phyloP scores from a whole-genome alignment of 1,140 invertebrate species.

The Hermetia illucens region DNA sequence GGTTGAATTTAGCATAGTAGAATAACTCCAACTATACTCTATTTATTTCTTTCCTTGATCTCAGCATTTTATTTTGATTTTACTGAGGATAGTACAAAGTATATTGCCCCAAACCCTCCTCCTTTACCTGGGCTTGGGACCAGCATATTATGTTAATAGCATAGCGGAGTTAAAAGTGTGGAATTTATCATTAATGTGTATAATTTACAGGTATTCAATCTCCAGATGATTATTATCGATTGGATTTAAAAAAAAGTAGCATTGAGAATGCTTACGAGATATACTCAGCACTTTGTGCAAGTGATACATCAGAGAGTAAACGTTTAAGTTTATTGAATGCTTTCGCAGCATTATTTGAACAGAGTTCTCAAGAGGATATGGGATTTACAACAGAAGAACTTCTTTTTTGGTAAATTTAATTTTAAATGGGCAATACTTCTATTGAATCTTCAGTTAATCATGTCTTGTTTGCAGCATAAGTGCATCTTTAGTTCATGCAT shows the following conservation, averaged over 20 bases:
- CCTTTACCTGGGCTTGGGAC: neutral
- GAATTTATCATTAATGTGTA: neutral
- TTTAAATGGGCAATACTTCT: neutral
- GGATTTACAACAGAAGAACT: constrained; percentile 63
- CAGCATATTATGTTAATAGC: neutral
- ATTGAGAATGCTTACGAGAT: constrained; percentile 28
- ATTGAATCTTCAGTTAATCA: constrained; percentile 1
- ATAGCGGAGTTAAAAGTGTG: neutral
- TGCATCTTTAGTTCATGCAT: constrained; percentile 66
- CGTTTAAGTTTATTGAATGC: constrained; percentile 25
- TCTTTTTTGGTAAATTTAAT: constrained; percentile 57
- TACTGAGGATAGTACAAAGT: neutral
- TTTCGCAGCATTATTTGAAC: constrained; percentile 20
- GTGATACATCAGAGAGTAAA: constrained; percentile 23
- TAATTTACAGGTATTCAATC: constrained; percentile 19
- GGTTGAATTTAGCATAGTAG: no score
- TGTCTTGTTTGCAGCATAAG: constrained; percentile 48
- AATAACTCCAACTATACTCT: no score
- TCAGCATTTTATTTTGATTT: neutral
- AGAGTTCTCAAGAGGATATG: constrained; percentile 30
- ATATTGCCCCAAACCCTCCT: neutral
- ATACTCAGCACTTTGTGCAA: constrained; percentile 19
- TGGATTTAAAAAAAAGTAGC: constrained; percentile 21
- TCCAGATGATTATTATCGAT: constrained; percentile 24
- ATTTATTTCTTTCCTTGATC: neutral